These are phyloP conservation scores for Bothrops alternatus DNA, from an alignment of 2,797 vertebrate species.

Conservation along the genomic window DNA sequence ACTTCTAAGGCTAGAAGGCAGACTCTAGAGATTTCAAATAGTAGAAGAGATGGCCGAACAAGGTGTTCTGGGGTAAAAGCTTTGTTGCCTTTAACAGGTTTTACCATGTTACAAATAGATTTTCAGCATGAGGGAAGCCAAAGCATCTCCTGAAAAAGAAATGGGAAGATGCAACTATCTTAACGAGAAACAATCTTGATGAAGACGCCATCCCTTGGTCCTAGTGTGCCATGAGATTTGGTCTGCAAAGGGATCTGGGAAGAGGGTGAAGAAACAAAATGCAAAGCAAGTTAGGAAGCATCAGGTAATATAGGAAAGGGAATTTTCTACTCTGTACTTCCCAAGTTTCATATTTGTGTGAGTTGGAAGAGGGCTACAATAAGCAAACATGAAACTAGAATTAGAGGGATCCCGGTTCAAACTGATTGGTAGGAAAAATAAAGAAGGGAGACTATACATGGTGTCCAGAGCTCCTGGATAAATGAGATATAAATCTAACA, in stretches of 20 bases:
- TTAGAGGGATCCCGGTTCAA: no score
- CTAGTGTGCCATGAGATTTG: conserved; percentile 81
- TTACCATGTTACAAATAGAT: background rate
- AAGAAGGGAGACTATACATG: no score
- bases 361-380: background rate
- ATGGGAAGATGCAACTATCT: conserved; percentile 13
- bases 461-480: no score
- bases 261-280: conserved; percentile 79
- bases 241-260: conserved; percentile 86
- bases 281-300: conserved; percentile 16
- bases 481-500: background rate
- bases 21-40: background rate
- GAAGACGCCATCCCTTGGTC: conserved; percentile 84
- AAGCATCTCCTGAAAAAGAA: background rate
- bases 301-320: background rate
- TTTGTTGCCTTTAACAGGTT: background rate
- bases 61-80: background rate
- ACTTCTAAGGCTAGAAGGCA: background rate
- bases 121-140: background rate
- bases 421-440: no score
- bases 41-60: background rate
- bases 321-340: background rate
- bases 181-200: conserved; percentile 76
- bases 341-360: no score
- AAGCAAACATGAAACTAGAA: background rate